Percentiles rank a stretch among this genome's conserved stretches.
phyloP scores from a whole-genome alignment of 2,888 invertebrate genomes.

The Linnaemya tessellans region DNA sequence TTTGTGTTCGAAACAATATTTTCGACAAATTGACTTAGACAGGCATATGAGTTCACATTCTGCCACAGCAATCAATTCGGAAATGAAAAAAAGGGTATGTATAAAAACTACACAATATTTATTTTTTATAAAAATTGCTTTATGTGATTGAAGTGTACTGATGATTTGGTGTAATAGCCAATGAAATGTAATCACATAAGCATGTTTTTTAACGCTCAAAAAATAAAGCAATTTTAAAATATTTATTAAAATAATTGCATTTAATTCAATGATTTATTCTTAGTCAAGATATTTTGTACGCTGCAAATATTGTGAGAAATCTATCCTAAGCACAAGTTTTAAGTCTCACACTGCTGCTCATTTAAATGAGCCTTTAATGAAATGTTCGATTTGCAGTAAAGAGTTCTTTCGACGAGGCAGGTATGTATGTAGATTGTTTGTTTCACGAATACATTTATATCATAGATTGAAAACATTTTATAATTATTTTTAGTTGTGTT shows the following conservation, averaged over 20 bases:
- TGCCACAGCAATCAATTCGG: constrained; percentile 42
- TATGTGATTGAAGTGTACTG: no score
- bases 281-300: constrained; percentile 57
- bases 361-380: constrained; percentile 58
- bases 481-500: constrained; percentile 42
- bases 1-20: constrained; percentile 61
- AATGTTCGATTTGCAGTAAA: constrained; percentile 57
- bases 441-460: background rate
- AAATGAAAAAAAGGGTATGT: constrained; percentile 54
- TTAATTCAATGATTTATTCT: background rate
- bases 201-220: no score
- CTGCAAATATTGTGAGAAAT: constrained; percentile 57
- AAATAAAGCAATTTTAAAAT: background rate
- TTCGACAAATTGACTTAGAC: constrained; percentile 60
- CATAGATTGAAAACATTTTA: background rate
- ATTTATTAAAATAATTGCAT: no score
- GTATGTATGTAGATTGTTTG: constrained; percentile 23
- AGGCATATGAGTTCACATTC: constrained; percentile 61
- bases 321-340: constrained; percentile 44
- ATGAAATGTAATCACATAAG: no score
- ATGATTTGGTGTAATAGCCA: background rate
- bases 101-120: no score
- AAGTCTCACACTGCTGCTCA: constrained; percentile 58
- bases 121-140: no score
- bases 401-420: constrained; percentile 52